Conservation (phyloP, 2,113 vertebrate species). For the Alouatta palliata region DNA sequence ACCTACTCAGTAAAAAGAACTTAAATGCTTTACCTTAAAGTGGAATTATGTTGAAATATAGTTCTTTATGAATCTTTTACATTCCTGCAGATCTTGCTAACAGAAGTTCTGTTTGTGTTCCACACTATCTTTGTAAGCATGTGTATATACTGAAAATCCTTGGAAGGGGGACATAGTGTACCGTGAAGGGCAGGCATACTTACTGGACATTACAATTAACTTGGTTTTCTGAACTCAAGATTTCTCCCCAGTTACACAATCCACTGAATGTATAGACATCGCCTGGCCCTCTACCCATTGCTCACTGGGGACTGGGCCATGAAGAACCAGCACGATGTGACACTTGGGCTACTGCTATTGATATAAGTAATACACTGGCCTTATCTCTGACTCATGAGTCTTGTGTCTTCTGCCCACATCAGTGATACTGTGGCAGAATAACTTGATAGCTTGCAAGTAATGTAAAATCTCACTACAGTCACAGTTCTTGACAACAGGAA, state of each 20-base stretch:
- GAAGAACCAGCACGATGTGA: neutral
- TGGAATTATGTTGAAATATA: neutral
- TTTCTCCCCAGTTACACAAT: neutral
- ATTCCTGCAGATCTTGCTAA: neutral
- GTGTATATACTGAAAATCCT: neutral
- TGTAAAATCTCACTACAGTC: neutral
- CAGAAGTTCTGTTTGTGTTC: neutral
- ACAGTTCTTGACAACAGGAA: neutral
- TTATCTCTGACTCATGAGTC: neutral
- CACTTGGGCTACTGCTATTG: neutral
- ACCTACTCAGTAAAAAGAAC: neutral
- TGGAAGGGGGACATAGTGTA: neutral
- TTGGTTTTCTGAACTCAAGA: neutral
- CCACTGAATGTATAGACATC: neutral
- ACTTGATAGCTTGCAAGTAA: neutral
- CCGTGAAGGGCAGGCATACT: neutral
- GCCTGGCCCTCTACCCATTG: no score
- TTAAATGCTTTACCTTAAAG: neutral
- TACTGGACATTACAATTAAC: neutral
- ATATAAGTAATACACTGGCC: neutral
- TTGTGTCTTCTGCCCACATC: neutral
- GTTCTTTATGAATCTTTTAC: neutral
- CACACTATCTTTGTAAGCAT: neutral
- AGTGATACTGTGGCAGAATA: neutral
- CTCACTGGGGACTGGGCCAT: neutral